These are phyloP conservation scores for Caenorhabditis zanzibari DNA, from an alignment of 2,888 invertebrate genomes.

Conservation along the genomic window DNA sequence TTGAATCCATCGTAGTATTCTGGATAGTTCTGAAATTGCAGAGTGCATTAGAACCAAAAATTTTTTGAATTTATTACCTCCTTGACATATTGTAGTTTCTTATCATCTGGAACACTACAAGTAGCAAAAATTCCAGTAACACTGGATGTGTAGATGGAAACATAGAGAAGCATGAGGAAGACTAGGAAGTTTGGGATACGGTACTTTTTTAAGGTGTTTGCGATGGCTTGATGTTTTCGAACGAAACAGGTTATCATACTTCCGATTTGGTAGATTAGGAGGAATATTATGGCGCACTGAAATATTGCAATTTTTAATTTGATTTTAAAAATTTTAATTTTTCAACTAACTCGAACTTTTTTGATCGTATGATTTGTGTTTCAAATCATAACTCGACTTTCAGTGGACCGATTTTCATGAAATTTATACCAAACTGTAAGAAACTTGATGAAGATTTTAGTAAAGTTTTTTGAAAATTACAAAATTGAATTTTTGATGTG, in stretches of 20 bases:
- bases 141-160: conserved; percentile 20
- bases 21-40: conserved; percentile 19
- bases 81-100: conserved; percentile 17
- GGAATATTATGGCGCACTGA: conserved; percentile 20
- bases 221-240: conserved; percentile 33
- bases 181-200: conserved; percentile 6
- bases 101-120: conserved; percentile 8
- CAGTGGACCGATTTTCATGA: no score
- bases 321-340: no score
- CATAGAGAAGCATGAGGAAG: background rate
- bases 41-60: no score
- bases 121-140: conserved; percentile 15
- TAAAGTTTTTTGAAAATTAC: no score
- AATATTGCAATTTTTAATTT: background rate
- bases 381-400: no score
- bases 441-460: no score
- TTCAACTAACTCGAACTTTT: no score
- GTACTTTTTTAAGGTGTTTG: background rate
- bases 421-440: no score
- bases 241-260: conserved; percentile 36
- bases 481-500: no score
- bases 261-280: conserved; percentile 36
- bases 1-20: background rate
- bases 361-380: no score
- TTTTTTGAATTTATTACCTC: background rate